Evolutionary conservation across 2,797 vertebrate genomes (phyloP), one percentile per base, ranked within the genome.

Genomic region (Urocyon cinereoargenteus): DNA sequence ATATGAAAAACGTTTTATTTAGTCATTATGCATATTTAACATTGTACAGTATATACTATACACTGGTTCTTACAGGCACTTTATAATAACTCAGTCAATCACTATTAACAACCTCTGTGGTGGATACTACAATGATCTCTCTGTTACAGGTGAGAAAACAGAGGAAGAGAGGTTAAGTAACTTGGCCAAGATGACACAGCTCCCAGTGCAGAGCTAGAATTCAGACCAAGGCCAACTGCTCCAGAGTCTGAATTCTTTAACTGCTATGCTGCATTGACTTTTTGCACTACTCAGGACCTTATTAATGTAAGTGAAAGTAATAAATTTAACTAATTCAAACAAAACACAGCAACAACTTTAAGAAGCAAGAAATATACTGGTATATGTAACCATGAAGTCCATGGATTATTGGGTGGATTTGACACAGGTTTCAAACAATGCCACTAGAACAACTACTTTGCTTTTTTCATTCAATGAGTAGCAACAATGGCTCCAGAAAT

Each of bases 241-340:
- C n/a, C 49, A 49, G 15, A 34, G 9, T 61, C 59, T 72, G 3
- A 61, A n/a, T 86, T 62, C 36, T 59, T 81, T 59, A 40, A 66
- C 49, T 3, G 24, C 11, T 28, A 40, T 81, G 81, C 31, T 86
- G 12, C 51, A 36, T 55, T 49, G 45, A 51, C 64, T n/a, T 73
- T 36, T 70, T 73, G 24, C 24, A n/a, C 19, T 36, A 64, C 34
- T 84, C 84, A 84, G 21, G 45, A 68, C 51, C 64, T 79, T 49
- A 88, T 88, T 85, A 22, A 51, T 59, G 31, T 31, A 89, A 36
- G 5, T 85, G 62, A 88, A 83, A 94, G 40, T 88, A 92, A 83
- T 16, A 45, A 72, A 70, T 53, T 70, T 78, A 88, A 68, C 36
- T 36, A 61, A 86, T 45, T 85, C n/a, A 28, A 86, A 8, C 24